Evolutionary conservation across 2,888 invertebrate genomes (phyloP).

Genomic region (Linnaemya tessellans): DNA sequence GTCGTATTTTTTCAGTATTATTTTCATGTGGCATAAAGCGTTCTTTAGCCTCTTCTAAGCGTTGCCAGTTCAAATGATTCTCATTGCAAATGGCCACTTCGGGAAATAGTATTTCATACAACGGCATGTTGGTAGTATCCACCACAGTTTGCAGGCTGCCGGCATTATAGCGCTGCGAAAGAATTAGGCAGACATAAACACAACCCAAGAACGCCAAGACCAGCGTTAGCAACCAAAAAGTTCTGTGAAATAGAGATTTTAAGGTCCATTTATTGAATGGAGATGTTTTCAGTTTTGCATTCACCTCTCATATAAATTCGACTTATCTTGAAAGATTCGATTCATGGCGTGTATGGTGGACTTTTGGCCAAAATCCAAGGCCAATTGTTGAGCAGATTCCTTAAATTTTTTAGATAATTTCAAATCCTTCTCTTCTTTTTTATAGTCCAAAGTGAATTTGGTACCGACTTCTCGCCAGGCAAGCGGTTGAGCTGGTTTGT

Average conservation of each 20-base stretch:
- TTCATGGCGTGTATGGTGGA: slow-evolving; percentile 81
- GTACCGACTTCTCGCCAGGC: slow-evolving; percentile 52
- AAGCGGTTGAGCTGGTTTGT: slow-evolving; percentile 71
- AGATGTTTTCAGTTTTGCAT: not conserved
- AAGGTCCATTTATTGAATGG: not conserved
- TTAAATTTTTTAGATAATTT: slow-evolving; percentile 9
- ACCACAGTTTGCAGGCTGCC: slow-evolving; percentile 81
- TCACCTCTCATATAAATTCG: slow-evolving; percentile 74
- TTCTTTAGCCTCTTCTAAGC: slow-evolving; percentile 77
- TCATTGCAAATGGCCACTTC: slow-evolving; percentile 81
- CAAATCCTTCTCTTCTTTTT: not conserved
- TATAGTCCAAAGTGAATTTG: slow-evolving; percentile 6
- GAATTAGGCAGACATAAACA: slow-evolving; percentile 78
- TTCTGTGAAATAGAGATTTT: slow-evolving; percentile 68
- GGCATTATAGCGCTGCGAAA: slow-evolving; percentile 80
- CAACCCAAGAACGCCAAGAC: slow-evolving; percentile 79
- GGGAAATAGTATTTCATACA: slow-evolving; percentile 81
- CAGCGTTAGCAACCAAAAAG: slow-evolving; percentile 79
- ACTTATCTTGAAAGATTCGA: slow-evolving; percentile 75
- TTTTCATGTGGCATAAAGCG: slow-evolving; percentile 77
- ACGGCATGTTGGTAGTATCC: slow-evolving; percentile 80
- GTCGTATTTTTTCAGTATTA: slow-evolving; percentile 65
- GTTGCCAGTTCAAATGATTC: slow-evolving; percentile 82
- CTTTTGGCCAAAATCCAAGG: slow-evolving; percentile 77
- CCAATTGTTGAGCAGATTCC: slow-evolving; percentile 74